Conservation (phyloP, 2,113 vertebrate species). For the Lepus americanus region DNA sequence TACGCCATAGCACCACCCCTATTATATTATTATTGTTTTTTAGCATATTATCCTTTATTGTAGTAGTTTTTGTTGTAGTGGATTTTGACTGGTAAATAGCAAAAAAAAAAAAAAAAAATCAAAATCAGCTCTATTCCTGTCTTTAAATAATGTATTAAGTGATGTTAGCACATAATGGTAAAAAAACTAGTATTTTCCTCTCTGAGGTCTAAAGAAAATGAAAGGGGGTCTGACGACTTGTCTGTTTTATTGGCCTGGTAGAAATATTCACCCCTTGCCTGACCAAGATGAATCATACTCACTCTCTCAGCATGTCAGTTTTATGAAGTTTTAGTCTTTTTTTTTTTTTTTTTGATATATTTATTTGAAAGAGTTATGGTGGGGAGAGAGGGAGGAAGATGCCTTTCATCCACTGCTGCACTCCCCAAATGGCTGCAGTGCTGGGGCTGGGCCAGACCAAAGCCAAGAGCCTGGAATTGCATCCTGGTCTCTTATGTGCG, state of each 20-base stretch:
- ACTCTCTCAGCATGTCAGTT: background rate
- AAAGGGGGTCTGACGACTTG: background rate
- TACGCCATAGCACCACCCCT: too few species aligned
- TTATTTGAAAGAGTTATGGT: too few species aligned
- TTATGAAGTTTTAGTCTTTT: background rate
- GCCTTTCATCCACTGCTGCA: too few species aligned
- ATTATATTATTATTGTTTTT: background rate
- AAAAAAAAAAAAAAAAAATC: background rate
- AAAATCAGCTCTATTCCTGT: background rate
- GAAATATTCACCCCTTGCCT: background rate
- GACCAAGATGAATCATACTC: background rate
- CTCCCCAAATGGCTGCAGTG: too few species aligned
- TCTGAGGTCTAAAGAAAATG: background rate
- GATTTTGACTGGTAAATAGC: background rate
- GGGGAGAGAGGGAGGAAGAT: too few species aligned
- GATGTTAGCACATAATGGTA: background rate
- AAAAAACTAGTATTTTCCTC: background rate
- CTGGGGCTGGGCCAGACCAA: too few species aligned
- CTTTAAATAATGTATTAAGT: conserved; percentile 22
- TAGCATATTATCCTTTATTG: background rate
- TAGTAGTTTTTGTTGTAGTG: background rate
- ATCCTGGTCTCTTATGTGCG: too few species aligned
- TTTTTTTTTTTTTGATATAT: background rate
- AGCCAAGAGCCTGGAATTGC: too few species aligned
- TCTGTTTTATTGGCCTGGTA: background rate